These are phyloP conservation scores for Phataginus tricuspis DNA, from an alignment of 2,797 vertebrate genomes.

Conservation along the genomic window DNA sequence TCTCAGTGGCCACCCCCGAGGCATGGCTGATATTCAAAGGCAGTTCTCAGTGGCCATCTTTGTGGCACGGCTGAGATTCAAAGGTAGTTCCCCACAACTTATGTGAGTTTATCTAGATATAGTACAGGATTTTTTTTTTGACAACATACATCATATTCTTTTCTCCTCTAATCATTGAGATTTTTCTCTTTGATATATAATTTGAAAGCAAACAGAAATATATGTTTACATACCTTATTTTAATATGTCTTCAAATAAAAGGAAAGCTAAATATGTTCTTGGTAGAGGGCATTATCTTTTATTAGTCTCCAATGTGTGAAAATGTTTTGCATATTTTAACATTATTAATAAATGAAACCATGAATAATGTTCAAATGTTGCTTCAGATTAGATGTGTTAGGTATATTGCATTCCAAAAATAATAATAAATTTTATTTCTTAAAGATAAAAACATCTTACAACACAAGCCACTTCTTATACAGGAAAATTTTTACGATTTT, in stretches of 20 bases:
- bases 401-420: background rate
- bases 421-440: background rate
- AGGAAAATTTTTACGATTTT: background rate
- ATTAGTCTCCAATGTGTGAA: background rate
- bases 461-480: background rate
- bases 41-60: too few species aligned
- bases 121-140: background rate
- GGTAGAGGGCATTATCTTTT: background rate
- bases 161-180: background rate
- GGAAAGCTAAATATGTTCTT: background rate
- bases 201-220: background rate
- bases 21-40: too few species aligned
- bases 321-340: background rate
- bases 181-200: background rate
- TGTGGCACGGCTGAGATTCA: too few species aligned
- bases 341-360: background rate
- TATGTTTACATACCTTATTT: background rate
- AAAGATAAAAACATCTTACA: background rate
- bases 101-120: background rate
- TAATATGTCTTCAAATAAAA: background rate
- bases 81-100: too few species aligned
- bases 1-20: too few species aligned
- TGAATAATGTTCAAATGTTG: background rate
- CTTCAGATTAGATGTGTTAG: background rate
- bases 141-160: background rate